A percentile compares a stretch with the other conserved stretches of the same genome.
phyloP scores from a whole-genome alignment of 1,140 invertebrate genomes.

The Spodoptera frugiperda region DNA sequence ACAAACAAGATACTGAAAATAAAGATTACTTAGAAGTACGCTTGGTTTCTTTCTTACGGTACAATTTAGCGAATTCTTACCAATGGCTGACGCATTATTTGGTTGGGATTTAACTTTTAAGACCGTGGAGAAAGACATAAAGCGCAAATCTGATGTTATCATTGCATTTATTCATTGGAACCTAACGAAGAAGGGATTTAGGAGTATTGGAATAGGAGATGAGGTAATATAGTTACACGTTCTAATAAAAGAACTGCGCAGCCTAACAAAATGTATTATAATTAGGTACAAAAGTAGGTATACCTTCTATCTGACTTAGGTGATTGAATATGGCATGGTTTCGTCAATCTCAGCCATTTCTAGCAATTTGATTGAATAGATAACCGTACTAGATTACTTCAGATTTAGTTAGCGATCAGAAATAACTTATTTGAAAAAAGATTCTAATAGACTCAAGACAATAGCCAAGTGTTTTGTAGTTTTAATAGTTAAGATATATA shows the following conservation, averaged over 20 bases:
- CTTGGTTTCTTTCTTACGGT: background rate
- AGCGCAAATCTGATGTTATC: slow-evolving; percentile 90
- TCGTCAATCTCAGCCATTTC: no score
- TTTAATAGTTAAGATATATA: no score
- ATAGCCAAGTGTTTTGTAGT: no score
- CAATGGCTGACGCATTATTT: slow-evolving; percentile 84
- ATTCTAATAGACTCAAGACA: no score
- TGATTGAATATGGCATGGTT: background rate
- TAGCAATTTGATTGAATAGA: no score
- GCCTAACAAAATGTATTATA: background rate
- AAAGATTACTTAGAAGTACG: slow-evolving; percentile 2
- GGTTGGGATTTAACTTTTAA: slow-evolving; percentile 92
- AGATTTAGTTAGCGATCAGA: no score
- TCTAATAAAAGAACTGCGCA: background rate
- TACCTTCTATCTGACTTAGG: background rate
- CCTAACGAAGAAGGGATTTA: slow-evolving; percentile 90
- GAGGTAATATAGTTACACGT: slow-evolving; percentile 80
- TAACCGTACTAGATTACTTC: no score
- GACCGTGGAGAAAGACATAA: slow-evolving; percentile 87
- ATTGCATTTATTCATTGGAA: slow-evolving; percentile 91
- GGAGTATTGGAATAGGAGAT: slow-evolving; percentile 91
- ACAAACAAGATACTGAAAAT: background rate
- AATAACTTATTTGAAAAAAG: no score
- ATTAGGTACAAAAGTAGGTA: background rate
- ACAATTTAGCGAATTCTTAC: background rate